Evolutionary conservation across 2,113 vertebrate species (phyloP), one percentile per base, ranked within the genome.

Genomic region (Hippocampus barbouri): DNA sequence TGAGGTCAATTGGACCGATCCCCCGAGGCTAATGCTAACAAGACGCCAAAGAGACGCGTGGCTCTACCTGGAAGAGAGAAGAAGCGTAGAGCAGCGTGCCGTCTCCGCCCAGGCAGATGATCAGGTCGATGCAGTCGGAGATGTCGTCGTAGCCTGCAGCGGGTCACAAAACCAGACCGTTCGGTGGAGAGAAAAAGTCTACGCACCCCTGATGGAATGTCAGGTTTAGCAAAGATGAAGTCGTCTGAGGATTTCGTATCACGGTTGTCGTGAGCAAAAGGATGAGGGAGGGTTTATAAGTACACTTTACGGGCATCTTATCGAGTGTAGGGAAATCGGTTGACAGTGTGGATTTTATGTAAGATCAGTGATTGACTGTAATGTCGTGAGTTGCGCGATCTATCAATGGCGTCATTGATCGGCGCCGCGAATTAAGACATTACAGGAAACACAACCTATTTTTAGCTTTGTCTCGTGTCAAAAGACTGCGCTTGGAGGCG

Each of bases 31-130:
- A n/a, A 41, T 8, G 38, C 38, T 34, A 18, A n/a, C 62, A 9
- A 43, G 5, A 43, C 2, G 63, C 38, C 0, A 40, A 64, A 40
- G 38, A 18, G 62, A 5, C 12, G 30, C 8, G 7, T 5, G 21
- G 20, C 25, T 49, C 59, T 84, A 93, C 93, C 92, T 94, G 93
- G 78, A 94, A 94, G 23, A 94, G 89, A 15, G 93, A 94, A 27
- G 93, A 94, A 27, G 93, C 93, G 1, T 94, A 94, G 9, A 94
- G 91, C 71, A 94, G 85, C 51, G 93, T 94, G 8, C 93, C 93
- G n/a, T 94, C 93, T 5, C 93, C 93, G 8, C 93, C 93, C 73
- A 94, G 87, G 77, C 93, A 94, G 83, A 94, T 92, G 69, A 94
- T 94, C 74, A 94, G 88, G 77, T 94, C 93, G 2, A 94, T 92